Percentiles rank a stretch among this genome's conserved stretches.
phyloP scores from a whole-genome alignment of 2,797 vertebrate species.

The Chaenodraco wilsoni region DNA sequence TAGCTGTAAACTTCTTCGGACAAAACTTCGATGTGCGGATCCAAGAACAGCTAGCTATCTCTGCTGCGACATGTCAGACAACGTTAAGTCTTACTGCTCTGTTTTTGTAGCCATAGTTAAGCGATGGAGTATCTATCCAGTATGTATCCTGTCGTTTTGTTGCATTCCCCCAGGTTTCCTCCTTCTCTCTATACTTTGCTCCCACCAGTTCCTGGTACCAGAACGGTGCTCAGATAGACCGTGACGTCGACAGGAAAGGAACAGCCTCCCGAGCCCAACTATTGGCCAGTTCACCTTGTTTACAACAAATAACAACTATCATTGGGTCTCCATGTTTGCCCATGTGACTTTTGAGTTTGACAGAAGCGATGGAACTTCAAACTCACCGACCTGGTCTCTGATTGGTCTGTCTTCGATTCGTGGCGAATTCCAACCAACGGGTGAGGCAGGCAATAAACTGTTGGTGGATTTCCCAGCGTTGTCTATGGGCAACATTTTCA shows the following conservation, averaged over 20 bases:
- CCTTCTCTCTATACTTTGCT: constrained; percentile 32
- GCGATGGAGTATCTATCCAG: neutral
- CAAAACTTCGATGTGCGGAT: constrained; percentile 56
- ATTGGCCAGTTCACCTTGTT: constrained; percentile 76
- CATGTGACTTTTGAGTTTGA: constrained; percentile 28
- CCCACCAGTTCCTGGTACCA: constrained; percentile 51
- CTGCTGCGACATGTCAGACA: neutral
- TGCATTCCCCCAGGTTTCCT: constrained; percentile 22
- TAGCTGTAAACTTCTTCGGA: constrained; percentile 61
- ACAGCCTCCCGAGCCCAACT: neutral
- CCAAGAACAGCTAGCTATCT: constrained; percentile 5
- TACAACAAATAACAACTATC: constrained; percentile 14
- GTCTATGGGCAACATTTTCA: neutral
- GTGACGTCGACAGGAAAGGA: constrained; percentile 67
- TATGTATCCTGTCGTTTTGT: constrained; percentile 12
- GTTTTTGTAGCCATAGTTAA: constrained; percentile 20
- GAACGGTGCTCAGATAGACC: neutral
- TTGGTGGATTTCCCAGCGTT: neutral
- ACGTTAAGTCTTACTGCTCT: neutral
- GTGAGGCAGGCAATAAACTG: neutral
- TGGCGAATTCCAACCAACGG: constrained; percentile 33
- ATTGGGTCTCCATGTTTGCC: constrained; percentile 53
- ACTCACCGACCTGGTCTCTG: neutral
- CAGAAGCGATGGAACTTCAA: constrained; percentile 35
- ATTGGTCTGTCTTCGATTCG: constrained; percentile 41